Conservation (phyloP, 2,113 vertebrate species). For the Chrysemys picta region DNA sequence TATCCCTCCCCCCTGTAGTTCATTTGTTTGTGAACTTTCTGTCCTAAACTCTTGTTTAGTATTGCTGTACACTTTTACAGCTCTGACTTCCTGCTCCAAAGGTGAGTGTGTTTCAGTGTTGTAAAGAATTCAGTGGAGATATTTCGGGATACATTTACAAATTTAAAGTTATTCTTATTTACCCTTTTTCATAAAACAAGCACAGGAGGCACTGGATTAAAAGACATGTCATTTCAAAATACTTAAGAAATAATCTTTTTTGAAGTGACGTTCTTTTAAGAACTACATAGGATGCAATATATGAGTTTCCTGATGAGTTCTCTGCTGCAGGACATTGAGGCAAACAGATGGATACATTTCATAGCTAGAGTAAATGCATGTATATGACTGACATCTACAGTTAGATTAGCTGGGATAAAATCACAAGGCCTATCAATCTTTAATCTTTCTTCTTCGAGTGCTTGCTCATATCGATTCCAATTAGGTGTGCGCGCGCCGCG, state of each 20-base stretch:
- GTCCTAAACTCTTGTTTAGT: neutral
- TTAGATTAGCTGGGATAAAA: neutral
- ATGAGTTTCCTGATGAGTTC: neutral
- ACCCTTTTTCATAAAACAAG: neutral
- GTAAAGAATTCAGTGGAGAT: neutral
- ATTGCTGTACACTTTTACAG: neutral
- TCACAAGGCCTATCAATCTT: neutral
- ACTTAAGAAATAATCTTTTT: neutral
- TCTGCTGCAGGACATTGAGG: neutral
- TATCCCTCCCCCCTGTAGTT: too few relatives aligned
- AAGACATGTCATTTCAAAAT: neutral
- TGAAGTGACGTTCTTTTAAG: neutral
- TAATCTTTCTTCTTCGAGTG: neutral
- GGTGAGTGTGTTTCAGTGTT: neutral
- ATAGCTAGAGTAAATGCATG: neutral
- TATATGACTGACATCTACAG: fast-evolving
- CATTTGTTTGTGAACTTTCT: neutral
- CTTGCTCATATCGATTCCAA: too few relatives aligned
- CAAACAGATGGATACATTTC: neutral
- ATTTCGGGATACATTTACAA: neutral
- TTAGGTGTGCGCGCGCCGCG: too few relatives aligned
- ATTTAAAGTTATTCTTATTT: neutral
- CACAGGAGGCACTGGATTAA: neutral
- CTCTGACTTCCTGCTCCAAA: neutral
- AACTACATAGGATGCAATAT: neutral